Conservation (phyloP, 2,113 vertebrate species). For the Mohoua ochrocephala region DNA sequence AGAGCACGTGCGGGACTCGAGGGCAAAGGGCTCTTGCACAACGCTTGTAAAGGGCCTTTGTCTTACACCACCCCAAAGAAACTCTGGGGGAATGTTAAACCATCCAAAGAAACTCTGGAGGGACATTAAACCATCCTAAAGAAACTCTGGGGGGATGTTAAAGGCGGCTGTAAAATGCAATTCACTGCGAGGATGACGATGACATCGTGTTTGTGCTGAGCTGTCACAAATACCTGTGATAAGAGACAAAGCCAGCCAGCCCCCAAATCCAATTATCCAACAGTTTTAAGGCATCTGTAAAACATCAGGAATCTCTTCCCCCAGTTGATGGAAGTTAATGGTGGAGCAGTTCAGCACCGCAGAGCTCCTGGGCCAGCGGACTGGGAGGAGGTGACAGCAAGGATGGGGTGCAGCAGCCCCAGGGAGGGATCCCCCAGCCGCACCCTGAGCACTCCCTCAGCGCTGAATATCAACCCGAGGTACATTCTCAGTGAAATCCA, state of each 20-base stretch:
- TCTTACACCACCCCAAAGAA: background rate
- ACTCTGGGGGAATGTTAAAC: background rate
- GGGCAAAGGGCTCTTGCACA: slow-evolving; percentile 17
- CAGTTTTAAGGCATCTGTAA: background rate
- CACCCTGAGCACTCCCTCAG: background rate
- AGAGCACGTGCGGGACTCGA: background rate
- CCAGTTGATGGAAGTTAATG: background rate
- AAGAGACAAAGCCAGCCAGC: slow-evolving; percentile 6
- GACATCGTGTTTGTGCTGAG: background rate
- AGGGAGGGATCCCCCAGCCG: background rate
- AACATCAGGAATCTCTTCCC: background rate
- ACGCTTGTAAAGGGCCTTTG: background rate
- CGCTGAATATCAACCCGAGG: background rate
- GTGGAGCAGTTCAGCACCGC: background rate
- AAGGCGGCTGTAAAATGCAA: background rate
- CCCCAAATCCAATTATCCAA: background rate
- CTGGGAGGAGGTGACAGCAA: background rate
- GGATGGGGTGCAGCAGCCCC: background rate
- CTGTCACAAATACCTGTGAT: background rate
- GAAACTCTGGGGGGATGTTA: background rate
- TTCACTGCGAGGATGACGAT: background rate
- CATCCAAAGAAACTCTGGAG: background rate
- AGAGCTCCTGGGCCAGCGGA: background rate
- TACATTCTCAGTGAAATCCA: background rate
- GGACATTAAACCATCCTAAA: background rate